Conservation (phyloP, 2,113 vertebrate genomes). For the Canis aureus region DNA sequence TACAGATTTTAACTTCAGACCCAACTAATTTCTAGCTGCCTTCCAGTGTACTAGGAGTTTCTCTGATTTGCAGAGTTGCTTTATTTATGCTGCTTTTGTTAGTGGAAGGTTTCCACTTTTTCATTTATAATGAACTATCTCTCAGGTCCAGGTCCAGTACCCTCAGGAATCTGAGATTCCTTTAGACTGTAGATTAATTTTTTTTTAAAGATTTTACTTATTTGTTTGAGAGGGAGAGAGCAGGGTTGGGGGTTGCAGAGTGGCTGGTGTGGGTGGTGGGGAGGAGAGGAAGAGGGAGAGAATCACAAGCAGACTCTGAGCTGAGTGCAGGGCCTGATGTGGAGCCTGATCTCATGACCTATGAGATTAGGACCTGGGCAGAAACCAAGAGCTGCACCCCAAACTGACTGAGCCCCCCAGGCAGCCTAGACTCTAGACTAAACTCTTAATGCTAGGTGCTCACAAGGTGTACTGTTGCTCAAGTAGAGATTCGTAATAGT, state of each 20-base stretch:
- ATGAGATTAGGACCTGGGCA: not conserved
- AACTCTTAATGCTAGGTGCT: not conserved
- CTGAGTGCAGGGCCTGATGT: not conserved
- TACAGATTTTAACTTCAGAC: conserved; percentile 6
- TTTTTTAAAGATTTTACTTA: not conserved
- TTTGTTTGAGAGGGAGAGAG: not conserved
- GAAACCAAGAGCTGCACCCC: not conserved
- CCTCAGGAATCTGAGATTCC: not conserved
- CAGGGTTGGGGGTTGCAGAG: not conserved
- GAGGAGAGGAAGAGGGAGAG: not conserved
- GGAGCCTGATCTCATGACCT: not conserved
- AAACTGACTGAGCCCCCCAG: not conserved
- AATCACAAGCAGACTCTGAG: not conserved
- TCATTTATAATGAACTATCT: not conserved
- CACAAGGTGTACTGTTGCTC: not conserved
- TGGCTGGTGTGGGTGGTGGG: not conserved
- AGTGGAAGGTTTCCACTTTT: not conserved
- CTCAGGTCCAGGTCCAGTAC: not conserved
- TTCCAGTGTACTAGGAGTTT: not conserved
- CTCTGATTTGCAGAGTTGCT: not conserved
- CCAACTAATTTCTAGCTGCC: not conserved
- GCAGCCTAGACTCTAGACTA: not conserved
- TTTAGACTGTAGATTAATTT: conserved; percentile 39
- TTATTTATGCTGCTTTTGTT: not conserved
- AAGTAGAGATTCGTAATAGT: not conserved